Evolutionary conservation across 2,797 vertebrate genomes (phyloP).

Genomic region (Orientallactaga sibirica): DNA sequence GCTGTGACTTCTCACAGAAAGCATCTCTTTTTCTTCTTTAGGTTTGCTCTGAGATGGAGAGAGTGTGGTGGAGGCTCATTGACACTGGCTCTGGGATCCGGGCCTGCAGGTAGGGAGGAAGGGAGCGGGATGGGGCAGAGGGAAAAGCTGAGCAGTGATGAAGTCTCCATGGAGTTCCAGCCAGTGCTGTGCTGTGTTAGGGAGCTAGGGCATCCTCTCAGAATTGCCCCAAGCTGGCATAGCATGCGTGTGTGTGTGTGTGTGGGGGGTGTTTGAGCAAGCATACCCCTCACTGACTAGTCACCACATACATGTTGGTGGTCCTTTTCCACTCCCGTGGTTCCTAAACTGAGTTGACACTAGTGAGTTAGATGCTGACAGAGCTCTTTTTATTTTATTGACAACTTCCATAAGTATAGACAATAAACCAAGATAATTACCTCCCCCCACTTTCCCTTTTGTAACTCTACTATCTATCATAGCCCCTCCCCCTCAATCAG

Average conservation of each 20-base stretch:
- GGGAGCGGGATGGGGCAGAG: neutral
- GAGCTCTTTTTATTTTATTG: neutral
- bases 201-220: neutral
- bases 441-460: too few relatives aligned
- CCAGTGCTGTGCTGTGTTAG: neutral
- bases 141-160: neutral
- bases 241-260: too few relatives aligned
- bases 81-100: neutral
- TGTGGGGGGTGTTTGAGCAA: neutral
- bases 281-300: accelerated
- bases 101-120: too few relatives aligned
- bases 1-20: neutral
- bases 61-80: neutral
- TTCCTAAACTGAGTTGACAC: neutral
- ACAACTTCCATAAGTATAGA: too few relatives aligned
- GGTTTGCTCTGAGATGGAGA: neutral
- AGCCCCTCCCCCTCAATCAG: too few relatives aligned
- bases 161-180: neutral
- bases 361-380: neutral
- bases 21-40: neutral
- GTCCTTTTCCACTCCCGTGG: neutral
- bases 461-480: too few relatives aligned
- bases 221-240: neutral
- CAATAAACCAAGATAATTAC: too few relatives aligned
- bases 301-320: neutral